Evolutionary conservation across 1,140 invertebrate species (phyloP).

Genomic region (Bombyx mori): ASM3026992v2 NC_085121.1:6077501-6078000

Average conservation of each 20-base stretch:
- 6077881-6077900: constrained; percentile 47
- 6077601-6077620: too few species aligned
- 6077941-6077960: constrained; percentile 5
- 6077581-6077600: too few species aligned
- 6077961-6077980: too few species aligned
- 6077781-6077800: constrained; percentile 44
- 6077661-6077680: constrained; percentile 51
- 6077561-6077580: too few species aligned
- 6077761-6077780: constrained; percentile 38
- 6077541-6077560: too few species aligned
- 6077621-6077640: too few species aligned
- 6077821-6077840: constrained; percentile 48
- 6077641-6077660: constrained; percentile 10
- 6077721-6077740: constrained; percentile 60
- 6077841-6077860: constrained; percentile 62
- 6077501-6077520: too few species aligned
- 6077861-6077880: constrained; percentile 48
- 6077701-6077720: constrained; percentile 56
- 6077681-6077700: constrained; percentile 53
- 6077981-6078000: too few species aligned
- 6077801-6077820: constrained; percentile 60
- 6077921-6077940: constrained; percentile 53
- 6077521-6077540: too few species aligned
- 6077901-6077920: constrained; percentile 52
- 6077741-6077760: constrained; percentile 42